These are phyloP conservation scores for Lutjanus erythropterus DNA, from an alignment of 2,113 vertebrate species.

Conservation along the genomic window DNA sequence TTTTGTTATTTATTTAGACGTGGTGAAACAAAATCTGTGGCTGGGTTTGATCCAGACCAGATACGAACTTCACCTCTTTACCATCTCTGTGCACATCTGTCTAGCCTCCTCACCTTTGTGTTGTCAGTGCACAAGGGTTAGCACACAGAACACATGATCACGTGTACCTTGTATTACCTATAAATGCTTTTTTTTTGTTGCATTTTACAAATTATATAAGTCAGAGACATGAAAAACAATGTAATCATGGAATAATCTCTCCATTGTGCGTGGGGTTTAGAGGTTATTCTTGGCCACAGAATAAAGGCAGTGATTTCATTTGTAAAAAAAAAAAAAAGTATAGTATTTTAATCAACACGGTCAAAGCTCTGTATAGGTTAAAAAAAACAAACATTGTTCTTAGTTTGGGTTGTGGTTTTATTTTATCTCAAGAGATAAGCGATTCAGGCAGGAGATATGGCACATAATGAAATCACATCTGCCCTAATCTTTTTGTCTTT, in stretches of 20 bases:
- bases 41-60: not conserved
- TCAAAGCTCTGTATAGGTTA: constrained; percentile 22
- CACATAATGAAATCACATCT: not conserved
- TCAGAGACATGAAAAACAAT: constrained; percentile 21
- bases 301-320: constrained; percentile 27
- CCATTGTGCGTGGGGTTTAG: constrained; percentile 32
- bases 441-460: not conserved
- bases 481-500: not conserved
- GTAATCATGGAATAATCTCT: constrained; percentile 54
- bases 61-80: not conserved
- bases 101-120: not conserved
- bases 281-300: constrained; percentile 18
- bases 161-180: not conserved
- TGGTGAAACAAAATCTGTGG: not conserved
- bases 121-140: not conserved
- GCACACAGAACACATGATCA: not conserved
- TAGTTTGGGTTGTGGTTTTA: constrained; percentile 5
- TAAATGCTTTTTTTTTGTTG: not conserved
- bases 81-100: constrained; percentile 7
- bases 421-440: constrained; percentile 6
- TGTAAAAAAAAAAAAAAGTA: constrained; percentile 2
- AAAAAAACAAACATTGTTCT: constrained; percentile 3
- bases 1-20: not conserved
- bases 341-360: constrained; percentile 37
- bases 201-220: constrained; percentile 7